Evolutionary conservation across 2,113 vertebrate genomes (phyloP), one percentile per base, ranked within the genome.

Genomic region (Aptenodytes patagonicus): DNA sequence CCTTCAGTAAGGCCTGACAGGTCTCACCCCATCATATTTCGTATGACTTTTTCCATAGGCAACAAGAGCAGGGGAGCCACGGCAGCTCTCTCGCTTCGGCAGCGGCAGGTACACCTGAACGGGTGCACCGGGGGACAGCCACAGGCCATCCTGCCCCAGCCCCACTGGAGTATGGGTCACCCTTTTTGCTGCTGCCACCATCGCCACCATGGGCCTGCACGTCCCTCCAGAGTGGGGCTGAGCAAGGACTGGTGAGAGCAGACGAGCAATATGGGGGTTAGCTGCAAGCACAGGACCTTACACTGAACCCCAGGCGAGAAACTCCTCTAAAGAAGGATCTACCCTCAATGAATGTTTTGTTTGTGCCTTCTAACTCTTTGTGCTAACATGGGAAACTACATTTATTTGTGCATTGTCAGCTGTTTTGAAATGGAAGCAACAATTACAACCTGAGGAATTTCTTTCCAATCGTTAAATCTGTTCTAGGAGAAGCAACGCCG

Each of bases 231-330:
- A 65, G 32, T 6, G 7, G n/a, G 28, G 17, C 28, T 54, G 26
- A 65, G 38, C 26, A 70, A 68, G 54, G 38, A 42, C 31, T 16
- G 44, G 31, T 55, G n/a, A 70, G 57, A 65, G 19, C 10, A 70
- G 57, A n/a, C 0, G 2, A 70, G 28, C 1, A 1, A n/a, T 42
- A 40, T 2, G 2, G 20, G 28, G 7, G 32, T 17, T 36, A 64
- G 51, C 40, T 1, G 3, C n/a, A 60, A 81, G 57, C 58, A 61
- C 17, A 29, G 40, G 40, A 47, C 57, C 32, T 55, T 44, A n/a
- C 32, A 13, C 25, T 19, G 69, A 55, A 58, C 25, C 60, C 34
- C 46, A 55, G 57, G 40, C 26, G 13, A 84, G 31, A 55, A 44
- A 55, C 8, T 75, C 29, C 60, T 47, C 24, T 40, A 7, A 62